A percentile compares a stretch with the other conserved stretches of the same genome.
Conservation (phyloP, 2,888 invertebrate species). For the Mellilla xanthometata region DNA sequence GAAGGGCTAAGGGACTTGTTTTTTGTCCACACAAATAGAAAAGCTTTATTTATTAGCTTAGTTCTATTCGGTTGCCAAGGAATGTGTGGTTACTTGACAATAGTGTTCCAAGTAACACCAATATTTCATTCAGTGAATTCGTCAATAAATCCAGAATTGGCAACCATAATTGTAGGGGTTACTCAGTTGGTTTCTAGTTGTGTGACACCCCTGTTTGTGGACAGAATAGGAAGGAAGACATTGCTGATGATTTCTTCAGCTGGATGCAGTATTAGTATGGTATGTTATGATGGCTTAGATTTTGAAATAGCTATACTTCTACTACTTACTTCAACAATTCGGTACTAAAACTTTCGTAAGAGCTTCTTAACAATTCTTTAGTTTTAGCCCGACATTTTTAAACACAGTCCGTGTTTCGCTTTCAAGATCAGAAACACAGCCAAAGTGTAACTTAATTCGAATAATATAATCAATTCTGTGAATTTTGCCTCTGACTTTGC, state of each 20-base stretch:
- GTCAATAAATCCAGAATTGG: conserved; percentile 36
- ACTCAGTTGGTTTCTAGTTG: conserved; percentile 39
- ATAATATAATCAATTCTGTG: too few species aligned
- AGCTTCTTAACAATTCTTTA: too few species aligned
- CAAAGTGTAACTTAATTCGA: too few species aligned
- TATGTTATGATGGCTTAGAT: too few species aligned
- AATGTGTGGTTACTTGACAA: conserved; percentile 38
- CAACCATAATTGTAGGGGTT: conserved; percentile 45
- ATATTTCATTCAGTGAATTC: conserved; percentile 47
- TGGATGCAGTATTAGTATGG: conserved; percentile 42
- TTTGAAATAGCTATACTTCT: too few species aligned
- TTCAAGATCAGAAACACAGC: too few species aligned
- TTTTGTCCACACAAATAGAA: conserved; percentile 40
- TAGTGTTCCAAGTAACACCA: conserved; percentile 39
- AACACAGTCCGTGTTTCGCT: too few species aligned
- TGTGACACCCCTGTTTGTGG: conserved; percentile 43
- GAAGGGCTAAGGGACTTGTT: conserved; percentile 40
- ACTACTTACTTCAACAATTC: too few species aligned
- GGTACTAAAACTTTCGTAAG: too few species aligned
- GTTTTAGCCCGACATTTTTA: too few species aligned
- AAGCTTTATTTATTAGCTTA: conserved; percentile 40
- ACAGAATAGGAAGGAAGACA: conserved; percentile 40
- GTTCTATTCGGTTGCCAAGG: conserved; percentile 39
- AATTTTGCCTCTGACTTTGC: too few species aligned
- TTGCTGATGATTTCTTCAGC: conserved; percentile 42